Evolutionary conservation across 2,888 invertebrate species (phyloP).

Genomic region (Xestia ashworthii): DNA sequence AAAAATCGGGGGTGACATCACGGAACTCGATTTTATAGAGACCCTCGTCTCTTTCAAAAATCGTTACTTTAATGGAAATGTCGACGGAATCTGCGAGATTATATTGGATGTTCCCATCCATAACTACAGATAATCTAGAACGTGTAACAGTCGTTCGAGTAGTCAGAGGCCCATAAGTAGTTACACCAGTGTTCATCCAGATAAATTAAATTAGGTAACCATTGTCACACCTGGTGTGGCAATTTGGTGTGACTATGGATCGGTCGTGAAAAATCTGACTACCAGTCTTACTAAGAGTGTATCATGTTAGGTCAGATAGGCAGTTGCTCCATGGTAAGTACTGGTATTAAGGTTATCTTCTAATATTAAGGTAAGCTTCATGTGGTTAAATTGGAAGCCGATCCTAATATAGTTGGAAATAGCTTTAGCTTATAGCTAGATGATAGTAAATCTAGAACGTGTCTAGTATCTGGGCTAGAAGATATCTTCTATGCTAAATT

Average conservation of each 20-base stretch:
- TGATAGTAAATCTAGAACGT: not conserved
- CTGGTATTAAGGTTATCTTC: not conserved
- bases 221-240: too few species aligned
- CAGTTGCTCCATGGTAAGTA: not conserved
- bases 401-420: not conserved
- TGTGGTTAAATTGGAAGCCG: not conserved
- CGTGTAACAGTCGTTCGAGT: not conserved
- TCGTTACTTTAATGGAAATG: not conserved
- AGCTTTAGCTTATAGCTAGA: not conserved
- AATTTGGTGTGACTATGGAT: too few species aligned
- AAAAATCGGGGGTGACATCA: constrained; percentile 26
- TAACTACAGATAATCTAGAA: not conserved
- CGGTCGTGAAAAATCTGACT: not conserved
- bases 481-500: not conserved
- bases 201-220: too few species aligned
- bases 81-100: not conserved
- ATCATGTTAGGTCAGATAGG: not conserved
- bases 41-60: not conserved
- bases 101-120: not conserved
- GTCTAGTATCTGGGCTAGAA: not conserved
- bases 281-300: not conserved
- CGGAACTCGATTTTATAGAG: not conserved
- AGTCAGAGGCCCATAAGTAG: too few species aligned
- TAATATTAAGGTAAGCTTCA: not conserved
- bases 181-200: too few species aligned